Percentiles rank a stretch among this genome's conserved stretches.
Conservation (phyloP, 1,140 invertebrate species). For the Euwallacea fornicatus region DNA sequence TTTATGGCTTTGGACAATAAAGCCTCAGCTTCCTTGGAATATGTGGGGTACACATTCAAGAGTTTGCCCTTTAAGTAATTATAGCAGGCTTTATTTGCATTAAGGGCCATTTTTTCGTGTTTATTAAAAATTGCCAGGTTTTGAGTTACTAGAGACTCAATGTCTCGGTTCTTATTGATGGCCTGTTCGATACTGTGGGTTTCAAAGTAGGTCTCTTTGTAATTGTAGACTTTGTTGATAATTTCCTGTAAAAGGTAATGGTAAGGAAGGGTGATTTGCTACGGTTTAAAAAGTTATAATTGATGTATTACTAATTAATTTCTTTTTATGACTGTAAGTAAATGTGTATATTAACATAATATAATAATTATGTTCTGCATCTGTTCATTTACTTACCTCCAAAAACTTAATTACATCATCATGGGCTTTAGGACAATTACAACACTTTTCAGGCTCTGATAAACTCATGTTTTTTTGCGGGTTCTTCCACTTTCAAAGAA, state of each 20-base stretch:
- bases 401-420: constrained; percentile 23
- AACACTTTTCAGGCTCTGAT: not conserved
- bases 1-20: constrained; percentile 81
- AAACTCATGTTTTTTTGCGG: constrained; percentile 27
- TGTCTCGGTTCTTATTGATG: constrained; percentile 64
- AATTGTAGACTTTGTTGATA: constrained; percentile 31
- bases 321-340: not conserved
- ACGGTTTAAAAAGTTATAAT: not conserved
- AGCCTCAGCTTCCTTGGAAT: constrained; percentile 70
- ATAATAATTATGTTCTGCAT: not conserved
- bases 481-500: not conserved
- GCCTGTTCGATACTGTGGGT: constrained; percentile 70
- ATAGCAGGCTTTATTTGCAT: constrained; percentile 66
- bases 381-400: constrained; percentile 20
- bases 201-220: constrained; percentile 67
- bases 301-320: not conserved
- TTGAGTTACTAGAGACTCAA: constrained; percentile 67
- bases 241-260: constrained; percentile 32
- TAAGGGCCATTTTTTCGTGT: constrained; percentile 58
- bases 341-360: not conserved
- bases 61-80: constrained; percentile 75
- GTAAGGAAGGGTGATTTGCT: not conserved
- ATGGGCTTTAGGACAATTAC: constrained; percentile 12
- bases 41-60: constrained; percentile 73
- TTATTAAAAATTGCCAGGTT: constrained; percentile 66